phyloP scores from a whole-genome alignment of 2,797 vertebrate genomes.

The Heteromormyrus szaboi region DNA sequence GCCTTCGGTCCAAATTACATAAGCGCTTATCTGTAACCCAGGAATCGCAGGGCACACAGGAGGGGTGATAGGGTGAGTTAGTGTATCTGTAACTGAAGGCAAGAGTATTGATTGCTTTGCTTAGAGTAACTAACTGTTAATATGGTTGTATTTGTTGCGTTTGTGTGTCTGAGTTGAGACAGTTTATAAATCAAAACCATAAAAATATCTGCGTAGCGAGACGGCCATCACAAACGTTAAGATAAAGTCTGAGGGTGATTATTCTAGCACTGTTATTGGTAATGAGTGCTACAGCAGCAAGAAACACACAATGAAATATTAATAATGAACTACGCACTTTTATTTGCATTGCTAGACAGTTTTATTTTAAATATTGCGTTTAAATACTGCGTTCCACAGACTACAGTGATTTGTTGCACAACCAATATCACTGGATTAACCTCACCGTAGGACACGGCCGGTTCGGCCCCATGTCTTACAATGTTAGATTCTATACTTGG shows the following conservation, averaged over 20 bases:
- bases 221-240: neutral
- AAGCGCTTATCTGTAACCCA: neutral
- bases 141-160: neutral
- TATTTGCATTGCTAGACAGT: neutral
- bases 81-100: neutral
- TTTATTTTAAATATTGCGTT: neutral
- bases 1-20: neutral
- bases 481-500: neutral
- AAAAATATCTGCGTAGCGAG: neutral
- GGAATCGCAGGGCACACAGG: neutral
- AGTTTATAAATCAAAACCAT: neutral
- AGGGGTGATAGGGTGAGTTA: neutral
- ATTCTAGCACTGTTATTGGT: neutral
- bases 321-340: neutral
- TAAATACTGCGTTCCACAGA: constrained; percentile 32
- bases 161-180: neutral
- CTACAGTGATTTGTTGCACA: constrained; percentile 49
- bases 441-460: constrained; percentile 30
- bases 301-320: neutral
- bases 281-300: neutral
- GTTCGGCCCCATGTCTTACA: constrained; percentile 7
- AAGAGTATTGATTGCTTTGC: neutral
- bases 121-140: neutral
- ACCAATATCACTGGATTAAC: constrained; percentile 45
- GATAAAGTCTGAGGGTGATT: neutral